Base-by-base conservation (phyloP, 2,888 invertebrate species). In the Lepidocyrtoides sp. region DNA sequence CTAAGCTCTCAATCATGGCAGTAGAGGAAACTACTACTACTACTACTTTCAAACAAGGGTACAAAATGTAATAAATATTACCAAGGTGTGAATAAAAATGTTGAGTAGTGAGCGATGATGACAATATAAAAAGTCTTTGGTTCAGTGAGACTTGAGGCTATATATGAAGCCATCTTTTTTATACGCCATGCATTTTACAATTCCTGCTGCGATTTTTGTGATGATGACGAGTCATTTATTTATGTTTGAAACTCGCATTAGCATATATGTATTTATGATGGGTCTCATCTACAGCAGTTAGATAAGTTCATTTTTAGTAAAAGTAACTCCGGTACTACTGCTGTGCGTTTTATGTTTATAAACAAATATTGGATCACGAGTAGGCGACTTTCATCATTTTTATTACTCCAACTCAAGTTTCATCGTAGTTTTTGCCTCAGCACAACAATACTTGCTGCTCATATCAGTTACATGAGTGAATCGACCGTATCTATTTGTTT, bases 181-280 rank as follows among this genome's bases (percentile, higher is more conserved):
- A 57, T 23, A 17, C 23, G 17, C 3, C 3, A 17, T 2, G 51
- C 3, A 14, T 17, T 57, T 20, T 17, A 20, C 57, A 8, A 57
- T 36, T 36, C 36, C 23, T 57, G 57, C 17, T n/a, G 17, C 3
- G n/a, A 7, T 20, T 23, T 23, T 57, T 54, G 57, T 14, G 51
- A 51, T 57, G 57, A 57, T 57, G 57, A 57, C 23, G 57, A 57
- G 7, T 57, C 57, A 57, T 57, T 57, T 57, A 48, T 48, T 57
- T 57, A 20, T 7, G 17, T 57, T 57, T 0, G 17, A 57, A 57
- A 23, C 23, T 57, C 57, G 7, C 20, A 54, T 54, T 54, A 4
- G 17, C 51, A 54, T 54, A n/a, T n/a, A n/a, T n/a, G n/a, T n/a
- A 57, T 23, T 23, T 57, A 57, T 20, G 17, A 57, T 57, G 57